Percentiles rank a stretch among this genome's conserved stretches.
Conservation (phyloP, 2,888 invertebrate species). For the Suillia variegata region DNA sequence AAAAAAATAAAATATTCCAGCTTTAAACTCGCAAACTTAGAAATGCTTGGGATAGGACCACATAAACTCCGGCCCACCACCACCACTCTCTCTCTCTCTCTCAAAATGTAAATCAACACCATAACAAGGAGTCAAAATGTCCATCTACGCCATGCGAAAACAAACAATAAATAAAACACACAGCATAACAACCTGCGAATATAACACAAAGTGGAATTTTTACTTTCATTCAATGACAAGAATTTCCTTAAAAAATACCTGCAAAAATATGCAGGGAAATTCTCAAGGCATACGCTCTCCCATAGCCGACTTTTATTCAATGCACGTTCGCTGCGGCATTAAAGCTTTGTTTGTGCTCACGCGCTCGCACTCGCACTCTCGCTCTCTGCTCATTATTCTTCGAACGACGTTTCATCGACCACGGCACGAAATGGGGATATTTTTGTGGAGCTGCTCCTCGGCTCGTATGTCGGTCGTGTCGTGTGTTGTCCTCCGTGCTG, state of each 20-base stretch:
- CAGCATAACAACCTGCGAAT: not conserved
- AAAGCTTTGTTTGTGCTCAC: too few relatives aligned
- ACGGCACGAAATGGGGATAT: slow-evolving; percentile 38
- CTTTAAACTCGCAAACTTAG: slow-evolving; percentile 17
- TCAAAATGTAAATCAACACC: not conserved
- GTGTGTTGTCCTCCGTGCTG: too few relatives aligned
- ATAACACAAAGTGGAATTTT: not conserved
- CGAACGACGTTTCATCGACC: slow-evolving; percentile 35
- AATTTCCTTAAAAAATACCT: not conserved
- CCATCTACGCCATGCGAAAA: not conserved
- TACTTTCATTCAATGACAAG: slow-evolving; percentile 6
- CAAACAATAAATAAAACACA: not conserved
- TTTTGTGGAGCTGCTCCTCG: too few relatives aligned
- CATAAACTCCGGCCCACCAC: too few relatives aligned
- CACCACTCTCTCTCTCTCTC: too few relatives aligned
- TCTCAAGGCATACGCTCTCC: slow-evolving; percentile 1
- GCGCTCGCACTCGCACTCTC: too few relatives aligned
- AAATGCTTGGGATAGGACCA: slow-evolving; percentile 47
- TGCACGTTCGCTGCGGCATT: not conserved
- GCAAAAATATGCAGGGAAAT: not conserved
- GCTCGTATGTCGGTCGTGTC: too few relatives aligned
- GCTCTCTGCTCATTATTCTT: too few relatives aligned
- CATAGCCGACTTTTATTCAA: not conserved
- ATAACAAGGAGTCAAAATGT: not conserved
- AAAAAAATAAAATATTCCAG: too few relatives aligned